phyloP scores from a whole-genome alignment of 2,888 invertebrate species.

The Oligia fasciuncula region DNA sequence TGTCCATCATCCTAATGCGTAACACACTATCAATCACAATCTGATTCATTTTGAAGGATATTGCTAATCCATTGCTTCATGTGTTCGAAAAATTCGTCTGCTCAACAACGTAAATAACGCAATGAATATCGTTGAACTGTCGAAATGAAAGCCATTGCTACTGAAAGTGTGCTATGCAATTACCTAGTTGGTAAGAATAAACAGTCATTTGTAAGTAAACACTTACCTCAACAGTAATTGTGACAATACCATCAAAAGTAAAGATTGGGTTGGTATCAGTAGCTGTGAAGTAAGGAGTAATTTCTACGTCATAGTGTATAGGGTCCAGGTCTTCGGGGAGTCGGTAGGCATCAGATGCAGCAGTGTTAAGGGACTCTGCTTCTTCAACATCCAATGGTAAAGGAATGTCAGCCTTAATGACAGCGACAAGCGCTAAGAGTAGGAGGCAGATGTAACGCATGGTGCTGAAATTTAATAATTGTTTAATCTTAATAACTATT shows the following conservation, averaged over 20 bases:
- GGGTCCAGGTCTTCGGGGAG: conserved; percentile 87
- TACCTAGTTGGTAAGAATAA: neutral
- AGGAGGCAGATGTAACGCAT: conserved; percentile 69
- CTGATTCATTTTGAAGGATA: neutral
- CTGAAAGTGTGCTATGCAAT: too few relatives aligned
- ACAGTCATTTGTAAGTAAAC: neutral
- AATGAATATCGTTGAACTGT: neutral
- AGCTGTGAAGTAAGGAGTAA: conserved; percentile 88
- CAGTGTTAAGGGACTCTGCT: conserved; percentile 59
- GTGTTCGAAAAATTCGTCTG: neutral
- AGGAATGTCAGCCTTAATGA: conserved; percentile 77
- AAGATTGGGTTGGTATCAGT: conserved; percentile 77
- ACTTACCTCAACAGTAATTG: conserved; percentile 80
- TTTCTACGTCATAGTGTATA: conserved; percentile 86
- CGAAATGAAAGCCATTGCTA: neutral
- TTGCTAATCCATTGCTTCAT: neutral
- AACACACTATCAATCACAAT: neutral
- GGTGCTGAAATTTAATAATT: conserved; percentile 53
- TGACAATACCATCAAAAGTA: conserved; percentile 86
- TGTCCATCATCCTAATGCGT: too few relatives aligned
- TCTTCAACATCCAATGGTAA: conserved; percentile 71
- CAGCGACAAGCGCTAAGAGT: conserved; percentile 72
- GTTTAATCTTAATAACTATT: neutral
- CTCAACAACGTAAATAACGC: neutral
- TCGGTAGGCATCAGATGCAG: conserved; percentile 72